phyloP scores from a whole-genome alignment of 2,797 vertebrate genomes.

The Chanos chanos region DNA sequence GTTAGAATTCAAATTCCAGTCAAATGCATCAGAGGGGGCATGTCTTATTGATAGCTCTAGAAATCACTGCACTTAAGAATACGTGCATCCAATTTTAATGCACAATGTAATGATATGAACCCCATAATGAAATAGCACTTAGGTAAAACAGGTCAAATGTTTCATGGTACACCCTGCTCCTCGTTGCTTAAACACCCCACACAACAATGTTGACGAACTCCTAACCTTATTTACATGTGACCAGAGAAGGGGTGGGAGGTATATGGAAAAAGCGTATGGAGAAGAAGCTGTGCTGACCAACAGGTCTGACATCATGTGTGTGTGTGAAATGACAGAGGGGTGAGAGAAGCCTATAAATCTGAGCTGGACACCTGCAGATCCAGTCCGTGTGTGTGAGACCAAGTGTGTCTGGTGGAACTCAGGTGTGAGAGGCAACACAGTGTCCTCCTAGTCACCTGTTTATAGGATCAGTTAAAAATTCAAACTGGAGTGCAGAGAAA shows the following conservation, averaged over 20 bases:
- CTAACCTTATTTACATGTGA: neutral
- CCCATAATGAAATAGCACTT: no score
- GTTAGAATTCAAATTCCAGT: no score
- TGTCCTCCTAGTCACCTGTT: no score
- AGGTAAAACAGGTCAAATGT: no score
- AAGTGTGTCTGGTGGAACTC: neutral
- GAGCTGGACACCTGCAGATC: neutral
- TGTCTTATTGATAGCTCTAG: no score
- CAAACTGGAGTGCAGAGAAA: no score
- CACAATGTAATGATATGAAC: no score
- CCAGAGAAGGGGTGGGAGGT: neutral
- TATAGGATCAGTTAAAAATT: no score
- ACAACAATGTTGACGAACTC: neutral
- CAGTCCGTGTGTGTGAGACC: neutral
- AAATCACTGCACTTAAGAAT: no score
- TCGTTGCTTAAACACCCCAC: conserved; percentile 14
- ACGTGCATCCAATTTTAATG: no score
- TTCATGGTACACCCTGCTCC: no score
- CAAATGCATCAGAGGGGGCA: no score
- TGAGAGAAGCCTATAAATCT: conserved; percentile 31
- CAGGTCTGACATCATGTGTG: neutral
- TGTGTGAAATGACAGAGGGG: conserved; percentile 43
- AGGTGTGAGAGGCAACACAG: neutral
- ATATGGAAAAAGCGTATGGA: neutral
- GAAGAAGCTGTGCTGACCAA: neutral